A percentile compares a stretch with the other conserved stretches of the same genome.
Evolutionary conservation across 1,140 invertebrate species (phyloP).

Genomic region (Asobara japonica): DNA sequence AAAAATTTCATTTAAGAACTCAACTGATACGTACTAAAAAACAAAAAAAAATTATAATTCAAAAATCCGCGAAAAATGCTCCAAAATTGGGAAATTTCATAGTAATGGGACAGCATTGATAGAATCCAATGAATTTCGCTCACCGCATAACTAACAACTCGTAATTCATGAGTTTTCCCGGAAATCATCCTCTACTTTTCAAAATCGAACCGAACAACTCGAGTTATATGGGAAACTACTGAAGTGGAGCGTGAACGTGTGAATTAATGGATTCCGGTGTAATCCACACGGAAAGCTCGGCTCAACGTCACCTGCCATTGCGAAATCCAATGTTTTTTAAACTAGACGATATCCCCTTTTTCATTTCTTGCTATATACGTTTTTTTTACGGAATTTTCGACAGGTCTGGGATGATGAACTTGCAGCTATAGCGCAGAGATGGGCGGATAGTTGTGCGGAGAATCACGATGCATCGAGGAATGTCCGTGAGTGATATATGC

Average conservation of each 20-base stretch:
- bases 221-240: not conserved
- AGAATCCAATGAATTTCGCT: too few species aligned
- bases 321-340: slow-evolving; percentile 9
- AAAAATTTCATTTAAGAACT: too few species aligned
- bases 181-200: too few species aligned
- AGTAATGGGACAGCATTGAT: too few species aligned
- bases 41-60: too few species aligned
- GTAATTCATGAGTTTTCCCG: too few species aligned
- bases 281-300: not conserved
- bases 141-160: too few species aligned
- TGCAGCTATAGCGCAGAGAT: slow-evolving; percentile 81
- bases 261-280: slow-evolving; percentile 30
- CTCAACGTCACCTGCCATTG: slow-evolving; percentile 16
- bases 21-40: too few species aligned
- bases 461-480: slow-evolving; percentile 75
- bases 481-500: slow-evolving; percentile 68
- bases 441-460: slow-evolving; percentile 82
- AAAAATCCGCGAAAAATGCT: too few species aligned
- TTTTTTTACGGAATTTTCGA: slow-evolving; percentile 35
- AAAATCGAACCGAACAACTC: too few species aligned
- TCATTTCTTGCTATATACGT: not conserved
- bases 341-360: not conserved
- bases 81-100: too few species aligned
- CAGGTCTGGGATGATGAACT: slow-evolving; percentile 89
- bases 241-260: slow-evolving; percentile 15